Conservation (phyloP, 2,888 invertebrate species). For the Nomada fabriciana region DNA sequence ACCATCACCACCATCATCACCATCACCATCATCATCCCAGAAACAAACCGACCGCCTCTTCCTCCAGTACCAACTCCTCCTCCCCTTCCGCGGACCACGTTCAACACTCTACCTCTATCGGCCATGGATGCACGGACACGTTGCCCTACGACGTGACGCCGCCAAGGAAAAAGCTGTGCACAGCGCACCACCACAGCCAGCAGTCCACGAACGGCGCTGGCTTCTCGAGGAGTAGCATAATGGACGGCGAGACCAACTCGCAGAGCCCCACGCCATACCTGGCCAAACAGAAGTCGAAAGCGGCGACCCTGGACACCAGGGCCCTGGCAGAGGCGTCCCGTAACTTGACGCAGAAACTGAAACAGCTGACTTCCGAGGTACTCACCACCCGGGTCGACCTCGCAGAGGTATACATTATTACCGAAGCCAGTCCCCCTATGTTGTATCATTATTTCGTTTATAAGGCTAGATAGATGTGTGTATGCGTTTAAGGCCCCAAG, state of each 20-base stretch:
- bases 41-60: slow-evolving; percentile 62
- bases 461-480: slow-evolving; percentile 9
- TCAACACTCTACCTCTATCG: slow-evolving; percentile 64
- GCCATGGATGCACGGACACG: slow-evolving; percentile 48
- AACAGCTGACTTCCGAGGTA: slow-evolving; percentile 95
- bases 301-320: slow-evolving; percentile 87
- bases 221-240: slow-evolving; percentile 52
- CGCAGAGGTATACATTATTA: slow-evolving; percentile 81
- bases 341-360: slow-evolving; percentile 95
- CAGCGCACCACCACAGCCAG: slow-evolving; percentile 75
- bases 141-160: slow-evolving; percentile 69
- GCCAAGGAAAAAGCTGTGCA: slow-evolving; percentile 78
- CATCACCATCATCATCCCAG: slow-evolving; percentile 77
- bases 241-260: slow-evolving; percentile 54
- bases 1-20: slow-evolving; percentile 74
- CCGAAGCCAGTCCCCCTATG: slow-evolving; percentile 76
- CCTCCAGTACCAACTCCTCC: slow-evolving; percentile 30
- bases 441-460: slow-evolving; percentile 55
- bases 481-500: slow-evolving; percentile 42
- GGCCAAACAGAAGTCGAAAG: slow-evolving; percentile 76
- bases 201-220: slow-evolving; percentile 68
- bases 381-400: slow-evolving; percentile 87
- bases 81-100: slow-evolving; percentile 45
- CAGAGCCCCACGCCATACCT: slow-evolving; percentile 79
- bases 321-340: slow-evolving; percentile 95